Evolutionary conservation across 1,140 invertebrate genomes (phyloP).

Genomic region (Paraescarpia echinospica): DNA sequence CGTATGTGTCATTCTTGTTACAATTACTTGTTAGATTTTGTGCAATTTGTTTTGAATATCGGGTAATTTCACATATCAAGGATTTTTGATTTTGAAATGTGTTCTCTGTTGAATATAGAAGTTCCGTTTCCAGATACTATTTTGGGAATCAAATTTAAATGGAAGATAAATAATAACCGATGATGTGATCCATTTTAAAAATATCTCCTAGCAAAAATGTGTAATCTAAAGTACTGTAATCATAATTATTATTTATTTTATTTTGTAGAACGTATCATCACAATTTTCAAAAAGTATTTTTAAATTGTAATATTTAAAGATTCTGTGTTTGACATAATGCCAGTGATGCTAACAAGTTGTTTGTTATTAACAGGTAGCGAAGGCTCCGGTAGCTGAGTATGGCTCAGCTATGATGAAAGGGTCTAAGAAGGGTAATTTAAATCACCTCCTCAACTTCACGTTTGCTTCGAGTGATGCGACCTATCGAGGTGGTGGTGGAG

Average conservation of each 20-base stretch:
- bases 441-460: slow-evolving; percentile 82
- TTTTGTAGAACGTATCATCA: too few relatives aligned
- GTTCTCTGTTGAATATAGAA: too few relatives aligned
- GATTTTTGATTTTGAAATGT: not conserved
- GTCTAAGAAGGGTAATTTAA: slow-evolving; percentile 88
- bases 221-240: too few relatives aligned
- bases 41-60: not conserved
- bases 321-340: too few relatives aligned
- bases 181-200: not conserved
- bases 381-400: not conserved
- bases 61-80: not conserved
- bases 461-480: slow-evolving; percentile 70
- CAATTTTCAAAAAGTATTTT: too few relatives aligned
- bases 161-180: not conserved
- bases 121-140: too few relatives aligned
- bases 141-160: too few relatives aligned
- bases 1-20: not conserved
- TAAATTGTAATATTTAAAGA: too few relatives aligned
- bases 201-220: not conserved
- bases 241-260: too few relatives aligned
- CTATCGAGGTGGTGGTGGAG: slow-evolving; percentile 45
- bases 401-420: slow-evolving; percentile 52
- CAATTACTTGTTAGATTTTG: not conserved
- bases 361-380: not conserved
- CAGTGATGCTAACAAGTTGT: not conserved